Base-by-base conservation (phyloP, 2,888 invertebrate genomes). In the Halictus ligatus region DNA sequence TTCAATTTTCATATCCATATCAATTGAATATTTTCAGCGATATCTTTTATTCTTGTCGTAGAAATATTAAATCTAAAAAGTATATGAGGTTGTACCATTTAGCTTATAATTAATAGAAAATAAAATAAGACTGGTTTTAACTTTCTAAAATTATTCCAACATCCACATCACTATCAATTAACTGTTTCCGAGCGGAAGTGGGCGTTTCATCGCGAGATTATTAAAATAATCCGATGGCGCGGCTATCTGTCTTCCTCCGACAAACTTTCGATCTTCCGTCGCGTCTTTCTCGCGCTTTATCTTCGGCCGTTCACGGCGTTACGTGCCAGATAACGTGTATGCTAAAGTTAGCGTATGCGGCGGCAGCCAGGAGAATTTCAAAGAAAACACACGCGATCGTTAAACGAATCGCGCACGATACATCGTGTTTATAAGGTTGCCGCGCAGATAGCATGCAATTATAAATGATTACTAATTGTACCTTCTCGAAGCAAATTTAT, bases 311-410 rank as follows among this genome's bases (percentile, higher is more conserved):
- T 67, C 29, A 78, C 72, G 80, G 69, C 60, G 54, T 21, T 83
- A 48, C 18, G 71, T 58, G 67, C 54, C 29, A 40, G 25, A 79
- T 76, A 76, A 85, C 75, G 29, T 54, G 54, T 54, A 77, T 77
- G 60, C 64, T 64, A 75, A 73, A 54, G 72, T 67, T 83, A 21
- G 46, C 54, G 54, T 50, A 25, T 21, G 81, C 21, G 46, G n/a
- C 35, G 40, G 50, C 21, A 12, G 4, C 54, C 54, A 71, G 40
- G 75, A 67, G 54, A 82, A 75, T 78, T 78, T 58, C 77, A 69
- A 80, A 84, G 80, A 69, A 75, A 83, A 80, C 74, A 71, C 76
- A 77, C 50, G n/a, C 83, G 35, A 77, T 72, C 54, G 29, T n/a
- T 58, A 69, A 72, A 67, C 15, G 67, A 58, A 69, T 48, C 67